Evolutionary conservation across 2,113 vertebrate species (phyloP), one percentile per base, ranked within the genome.

Genomic region (Oostethus manadensis): DNA sequence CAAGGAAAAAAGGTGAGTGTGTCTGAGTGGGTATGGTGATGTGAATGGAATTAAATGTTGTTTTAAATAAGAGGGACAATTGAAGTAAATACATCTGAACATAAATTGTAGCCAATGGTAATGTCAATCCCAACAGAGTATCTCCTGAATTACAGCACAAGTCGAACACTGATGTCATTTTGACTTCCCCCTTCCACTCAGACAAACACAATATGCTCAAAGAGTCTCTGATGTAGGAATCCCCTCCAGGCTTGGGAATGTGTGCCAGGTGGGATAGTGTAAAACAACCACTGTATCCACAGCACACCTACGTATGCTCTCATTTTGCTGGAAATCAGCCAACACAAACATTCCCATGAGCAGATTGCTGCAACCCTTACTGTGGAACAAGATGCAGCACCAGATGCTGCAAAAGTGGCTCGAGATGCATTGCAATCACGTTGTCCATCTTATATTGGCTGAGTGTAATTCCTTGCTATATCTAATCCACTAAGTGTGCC

Each of bases 181-280:
- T 63, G 26, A 76, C 73, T 67, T 66, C 49, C 44, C 29, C 10
- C 17, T 53, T 62, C 51, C 58, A 57, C 58, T 53, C 54, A 61
- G 53, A 75, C 65, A 77, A 78, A 78, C 75, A 75, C 56, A 77
- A 82, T 74, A 78, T 78, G 77, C 61, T 50, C 56, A 44, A 42
- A 42, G 49, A 60, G 47, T 33, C 63, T 74, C 65, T 69, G 75
- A 76, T 46, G 70, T 57, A 43, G 59, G 53, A 70, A 80, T 49
- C 64, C 61, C 64, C 79, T 65, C 38, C 65, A 72, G 72, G 43
- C 42, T 58, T n/a, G 38, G 58, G 55, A 74, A 48, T 62, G 62
- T 77, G 62, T 44, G 18, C 11, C 15, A 49, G 50, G 21, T 57
- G 66, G 48, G 20, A 59, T 48, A 54, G 18, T 51, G 49, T 48